Conservation (phyloP, 1,140 invertebrate genomes). For the Ridgeia piscesae region DNA sequence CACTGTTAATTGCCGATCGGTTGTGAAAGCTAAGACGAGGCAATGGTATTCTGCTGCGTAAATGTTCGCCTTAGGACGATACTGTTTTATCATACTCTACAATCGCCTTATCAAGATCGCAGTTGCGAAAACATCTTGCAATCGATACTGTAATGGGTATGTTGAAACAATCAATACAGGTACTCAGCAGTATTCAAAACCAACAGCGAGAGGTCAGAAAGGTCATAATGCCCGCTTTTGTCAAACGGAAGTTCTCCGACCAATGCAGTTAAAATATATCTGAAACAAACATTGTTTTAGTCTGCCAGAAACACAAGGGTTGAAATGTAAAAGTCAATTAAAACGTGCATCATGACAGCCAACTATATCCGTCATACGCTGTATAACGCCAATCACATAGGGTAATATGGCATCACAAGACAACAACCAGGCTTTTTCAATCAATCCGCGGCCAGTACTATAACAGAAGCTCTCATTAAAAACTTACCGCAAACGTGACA, state of each 20-base stretch:
- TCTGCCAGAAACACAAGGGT: neutral
- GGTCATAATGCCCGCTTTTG: neutral
- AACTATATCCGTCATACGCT: neutral
- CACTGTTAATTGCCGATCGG: too few species aligned
- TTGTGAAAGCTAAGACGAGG: too few species aligned
- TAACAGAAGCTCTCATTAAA: neutral
- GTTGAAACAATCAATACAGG: too few species aligned
- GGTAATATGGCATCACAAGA: neutral
- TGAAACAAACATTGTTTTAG: neutral
- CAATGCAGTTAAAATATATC: neutral
- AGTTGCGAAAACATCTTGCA: too few species aligned
- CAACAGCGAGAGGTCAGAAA: neutral
- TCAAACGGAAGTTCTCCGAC: neutral
- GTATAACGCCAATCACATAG: neutral
- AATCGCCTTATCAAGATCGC: too few species aligned
- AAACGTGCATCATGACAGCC: neutral
- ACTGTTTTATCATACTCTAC: too few species aligned
- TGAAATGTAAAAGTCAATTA: neutral
- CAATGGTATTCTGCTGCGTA: too few species aligned
- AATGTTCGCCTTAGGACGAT: too few species aligned
- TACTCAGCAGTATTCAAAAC: too few species aligned
- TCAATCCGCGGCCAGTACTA: neutral
- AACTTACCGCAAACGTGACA: neutral
- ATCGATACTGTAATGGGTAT: too few species aligned
- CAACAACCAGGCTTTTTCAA: neutral